These are phyloP conservation scores for Tympanoctomys barrerae DNA, from an alignment of 2,797 vertebrate species.

Conservation along the genomic window DNA sequence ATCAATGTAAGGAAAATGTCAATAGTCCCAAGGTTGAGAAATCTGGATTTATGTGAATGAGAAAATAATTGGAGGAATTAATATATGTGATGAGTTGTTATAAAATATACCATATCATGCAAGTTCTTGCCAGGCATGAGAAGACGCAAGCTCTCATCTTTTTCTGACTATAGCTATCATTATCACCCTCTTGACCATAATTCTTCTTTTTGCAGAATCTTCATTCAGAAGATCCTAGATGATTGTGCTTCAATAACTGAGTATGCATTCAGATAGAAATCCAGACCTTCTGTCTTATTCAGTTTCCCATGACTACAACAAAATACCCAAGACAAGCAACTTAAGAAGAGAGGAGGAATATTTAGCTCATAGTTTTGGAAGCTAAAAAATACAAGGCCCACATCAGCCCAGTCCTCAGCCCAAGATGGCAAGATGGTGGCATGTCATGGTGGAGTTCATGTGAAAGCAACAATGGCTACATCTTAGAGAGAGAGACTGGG, in stretches of 20 bases:
- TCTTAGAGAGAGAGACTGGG: too few species aligned
- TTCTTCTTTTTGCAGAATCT: neutral
- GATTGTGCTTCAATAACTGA: neutral
- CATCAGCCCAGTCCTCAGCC: neutral
- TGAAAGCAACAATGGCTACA: neutral
- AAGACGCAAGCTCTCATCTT: neutral
- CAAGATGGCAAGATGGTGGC: neutral
- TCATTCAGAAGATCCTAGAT: neutral
- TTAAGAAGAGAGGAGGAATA: neutral
- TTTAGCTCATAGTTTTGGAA: neutral
- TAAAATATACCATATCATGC: neutral
- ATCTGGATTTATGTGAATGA: neutral
- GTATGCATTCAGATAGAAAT: conserved; percentile 29
- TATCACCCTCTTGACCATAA: neutral
- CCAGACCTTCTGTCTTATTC: neutral
- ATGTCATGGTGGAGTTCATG: too few species aligned
- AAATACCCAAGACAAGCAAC: neutral
- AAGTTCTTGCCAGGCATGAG: neutral
- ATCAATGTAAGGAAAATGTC: neutral
- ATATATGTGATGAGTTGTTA: neutral
- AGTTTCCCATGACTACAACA: neutral
- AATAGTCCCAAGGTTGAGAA: neutral
- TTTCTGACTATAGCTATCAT: neutral
- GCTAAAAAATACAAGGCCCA: neutral
- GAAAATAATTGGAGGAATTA: neutral